A percentile compares a stretch with the other conserved stretches of the same genome.
These are phyloP conservation scores for Platalea minor DNA, from an alignment of 2,797 vertebrate genomes.

Conservation along the genomic window DNA sequence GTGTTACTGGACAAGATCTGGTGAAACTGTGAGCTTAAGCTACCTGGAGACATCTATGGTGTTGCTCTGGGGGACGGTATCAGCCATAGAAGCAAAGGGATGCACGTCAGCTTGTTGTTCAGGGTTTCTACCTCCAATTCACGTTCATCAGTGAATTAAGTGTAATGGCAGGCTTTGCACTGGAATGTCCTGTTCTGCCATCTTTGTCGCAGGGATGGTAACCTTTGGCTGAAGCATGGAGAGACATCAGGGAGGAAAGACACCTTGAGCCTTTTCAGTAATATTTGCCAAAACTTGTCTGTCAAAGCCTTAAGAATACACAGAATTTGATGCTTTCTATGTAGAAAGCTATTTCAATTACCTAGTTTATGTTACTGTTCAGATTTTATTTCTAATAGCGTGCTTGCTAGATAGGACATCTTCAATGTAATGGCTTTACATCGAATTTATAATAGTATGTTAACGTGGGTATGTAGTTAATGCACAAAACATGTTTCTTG, in stretches of 20 bases:
- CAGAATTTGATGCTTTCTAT: neutral
- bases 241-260: neutral
- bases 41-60: neutral
- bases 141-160: neutral
- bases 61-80: neutral
- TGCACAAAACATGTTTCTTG: neutral
- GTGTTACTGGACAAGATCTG: neutral
- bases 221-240: neutral
- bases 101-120: neutral
- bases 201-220: accelerated
- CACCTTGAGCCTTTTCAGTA: neutral
- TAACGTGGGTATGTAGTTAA: neutral
- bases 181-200: neutral
- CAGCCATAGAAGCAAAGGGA: neutral
- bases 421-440: neutral
- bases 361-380: neutral
- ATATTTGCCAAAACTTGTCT: neutral
- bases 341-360: neutral
- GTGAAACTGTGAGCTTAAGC: neutral
- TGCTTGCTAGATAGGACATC: neutral
- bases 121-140: neutral
- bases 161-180: neutral
- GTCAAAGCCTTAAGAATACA: neutral
- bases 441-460: neutral
- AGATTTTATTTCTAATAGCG: neutral